These are phyloP conservation scores for Ciona savignyi DNA, from an alignment of 23 tunicate genomes.

Conservation along the genomic window DNA sequence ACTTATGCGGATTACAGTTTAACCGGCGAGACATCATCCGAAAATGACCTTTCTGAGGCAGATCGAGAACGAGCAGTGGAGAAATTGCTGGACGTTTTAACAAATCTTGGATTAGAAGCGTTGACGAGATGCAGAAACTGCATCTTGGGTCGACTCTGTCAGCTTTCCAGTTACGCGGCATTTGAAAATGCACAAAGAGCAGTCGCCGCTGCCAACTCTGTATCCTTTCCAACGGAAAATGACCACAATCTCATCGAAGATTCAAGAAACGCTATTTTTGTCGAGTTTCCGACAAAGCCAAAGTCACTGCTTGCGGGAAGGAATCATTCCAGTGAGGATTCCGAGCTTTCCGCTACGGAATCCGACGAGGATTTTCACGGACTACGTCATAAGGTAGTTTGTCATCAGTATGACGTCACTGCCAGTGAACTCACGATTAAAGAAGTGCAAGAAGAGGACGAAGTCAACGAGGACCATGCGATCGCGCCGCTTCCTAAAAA, in stretches of 20 bases:
- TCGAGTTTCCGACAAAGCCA: neutral
- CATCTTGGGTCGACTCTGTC: slow-evolving; percentile 47
- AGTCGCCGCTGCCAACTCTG: slow-evolving; percentile 39
- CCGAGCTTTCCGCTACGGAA: slow-evolving; percentile 20
- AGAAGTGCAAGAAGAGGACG: slow-evolving; percentile 9
- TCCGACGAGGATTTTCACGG: slow-evolving; percentile 30
- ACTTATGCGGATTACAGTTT: slow-evolving; percentile 6
- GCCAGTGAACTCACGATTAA: slow-evolving; percentile 3
- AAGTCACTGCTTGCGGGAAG: neutral
- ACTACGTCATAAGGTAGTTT: slow-evolving; percentile 20
- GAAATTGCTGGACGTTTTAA: slow-evolving; percentile 48
- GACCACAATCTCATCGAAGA: neutral
- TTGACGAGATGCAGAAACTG: slow-evolving; percentile 35
- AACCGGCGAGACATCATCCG: neutral
- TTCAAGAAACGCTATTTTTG: neutral
- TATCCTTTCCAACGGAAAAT: neutral
- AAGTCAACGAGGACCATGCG: neutral
- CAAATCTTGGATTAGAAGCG: slow-evolving; percentile 23
- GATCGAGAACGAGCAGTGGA: slow-evolving; percentile 17
- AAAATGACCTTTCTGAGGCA: neutral
- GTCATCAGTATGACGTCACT: slow-evolving; percentile 15
- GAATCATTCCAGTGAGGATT: slow-evolving; percentile 16
- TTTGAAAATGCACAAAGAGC: slow-evolving; percentile 61
- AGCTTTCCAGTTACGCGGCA: slow-evolving; percentile 44
- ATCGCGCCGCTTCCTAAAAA: neutral